Percentiles rank a stretch among this genome's conserved stretches.
These are phyloP conservation scores for Tromatobia lineatoria DNA, from an alignment of 2,888 invertebrate genomes.

Conservation along the genomic window DNA sequence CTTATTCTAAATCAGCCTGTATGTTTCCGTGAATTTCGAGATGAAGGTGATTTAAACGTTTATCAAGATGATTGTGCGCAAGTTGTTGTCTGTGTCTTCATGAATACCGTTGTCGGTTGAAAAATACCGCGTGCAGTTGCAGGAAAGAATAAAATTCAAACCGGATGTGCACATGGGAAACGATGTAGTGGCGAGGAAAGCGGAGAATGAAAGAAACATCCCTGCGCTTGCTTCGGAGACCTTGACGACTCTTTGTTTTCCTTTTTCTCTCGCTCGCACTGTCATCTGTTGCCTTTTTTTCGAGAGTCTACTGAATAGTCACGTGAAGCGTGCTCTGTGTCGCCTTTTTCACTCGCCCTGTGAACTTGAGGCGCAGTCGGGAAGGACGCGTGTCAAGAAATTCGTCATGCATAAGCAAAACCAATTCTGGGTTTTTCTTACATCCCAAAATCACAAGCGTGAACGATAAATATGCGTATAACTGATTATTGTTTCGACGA, in stretches of 20 bases:
- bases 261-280: not conserved
- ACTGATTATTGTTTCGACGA: too few species aligned
- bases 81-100: not conserved
- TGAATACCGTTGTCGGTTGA: conserved; percentile 12
- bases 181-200: not conserved
- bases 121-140: not conserved
- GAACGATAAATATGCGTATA: too few species aligned
- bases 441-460: too few species aligned
- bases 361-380: not conserved
- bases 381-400: conserved; percentile 50
- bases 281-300: not conserved
- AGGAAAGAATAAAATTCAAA: conserved; percentile 14
- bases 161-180: not conserved
- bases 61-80: conserved; percentile 15
- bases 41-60: not conserved
- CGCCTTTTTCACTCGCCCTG: not conserved
- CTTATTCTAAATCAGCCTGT: too few species aligned
- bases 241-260: conserved; percentile 14
- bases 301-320: not conserved
- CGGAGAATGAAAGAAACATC: conserved; percentile 3
- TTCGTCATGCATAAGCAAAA: conserved; percentile 12
- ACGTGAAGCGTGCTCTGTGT: conserved; percentile 4
- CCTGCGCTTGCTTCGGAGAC: conserved; percentile 19
- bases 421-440: too few species aligned
- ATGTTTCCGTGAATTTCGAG: not conserved